Conservation (phyloP, 1,140 invertebrate genomes). For the Drepana arcuata region DNA sequence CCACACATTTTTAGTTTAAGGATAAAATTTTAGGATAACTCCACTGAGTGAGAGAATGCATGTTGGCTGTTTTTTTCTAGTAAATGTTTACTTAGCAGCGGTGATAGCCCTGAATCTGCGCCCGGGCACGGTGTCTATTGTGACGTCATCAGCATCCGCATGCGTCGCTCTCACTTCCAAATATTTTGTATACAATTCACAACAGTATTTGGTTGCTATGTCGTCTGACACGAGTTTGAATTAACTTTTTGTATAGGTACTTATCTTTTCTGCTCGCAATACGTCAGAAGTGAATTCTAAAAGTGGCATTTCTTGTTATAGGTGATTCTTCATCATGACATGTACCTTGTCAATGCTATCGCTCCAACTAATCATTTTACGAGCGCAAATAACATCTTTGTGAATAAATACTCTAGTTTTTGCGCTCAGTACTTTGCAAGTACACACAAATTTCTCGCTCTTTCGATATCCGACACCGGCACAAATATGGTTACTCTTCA, state of each 20-base stretch:
- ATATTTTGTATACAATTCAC: conserved; percentile 30
- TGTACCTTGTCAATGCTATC: conserved; percentile 18
- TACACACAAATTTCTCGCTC: no score
- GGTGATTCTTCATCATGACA: conserved; percentile 15
- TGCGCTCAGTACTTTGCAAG: no score
- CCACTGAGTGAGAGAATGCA: no score
- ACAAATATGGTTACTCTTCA: no score
- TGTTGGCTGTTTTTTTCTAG: no score
- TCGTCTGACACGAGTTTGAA: conserved; percentile 1
- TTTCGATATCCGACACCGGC: no score
- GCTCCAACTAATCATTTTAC: conserved; percentile 4
- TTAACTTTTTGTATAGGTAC: conserved; percentile 2
- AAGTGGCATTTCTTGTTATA: conserved; percentile 8
- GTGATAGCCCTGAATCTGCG: no score
- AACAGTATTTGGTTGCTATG: conserved; percentile 12
- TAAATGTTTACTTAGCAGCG: no score
- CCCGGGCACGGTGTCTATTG: conserved; percentile 7
- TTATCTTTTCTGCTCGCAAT: not conserved
- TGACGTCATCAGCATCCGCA: conserved; percentile 22
- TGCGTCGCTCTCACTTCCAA: conserved; percentile 24
- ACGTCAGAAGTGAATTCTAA: not conserved
- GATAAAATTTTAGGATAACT: no score
- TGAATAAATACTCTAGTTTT: no score
- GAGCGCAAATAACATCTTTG: no score
- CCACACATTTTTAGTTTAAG: no score